Percentiles rank a stretch among this genome's conserved stretches.
These are phyloP conservation scores for Stenchaetothrips biformis DNA, from an alignment of 2,888 invertebrate species.

Conservation along the genomic window DNA sequence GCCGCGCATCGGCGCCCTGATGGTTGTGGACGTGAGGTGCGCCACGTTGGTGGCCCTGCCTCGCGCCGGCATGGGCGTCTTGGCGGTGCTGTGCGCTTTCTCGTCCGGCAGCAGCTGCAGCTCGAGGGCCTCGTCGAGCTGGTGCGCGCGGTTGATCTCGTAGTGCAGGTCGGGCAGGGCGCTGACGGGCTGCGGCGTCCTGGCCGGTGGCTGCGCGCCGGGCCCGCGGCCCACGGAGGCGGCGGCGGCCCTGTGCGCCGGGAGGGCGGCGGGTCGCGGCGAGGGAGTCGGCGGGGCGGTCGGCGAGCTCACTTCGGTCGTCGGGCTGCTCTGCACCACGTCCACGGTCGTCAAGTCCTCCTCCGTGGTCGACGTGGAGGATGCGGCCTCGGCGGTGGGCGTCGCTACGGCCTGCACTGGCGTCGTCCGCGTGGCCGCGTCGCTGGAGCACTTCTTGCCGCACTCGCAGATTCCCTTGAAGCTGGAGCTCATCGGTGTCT, in stretches of 20 bases:
- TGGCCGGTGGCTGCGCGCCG: not conserved
- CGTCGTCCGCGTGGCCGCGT: conserved; percentile 41
- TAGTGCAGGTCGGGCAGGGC: not conserved
- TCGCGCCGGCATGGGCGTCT: not conserved
- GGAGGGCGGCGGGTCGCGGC: not conserved
- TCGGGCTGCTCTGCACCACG: not conserved
- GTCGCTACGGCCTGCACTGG: not conserved
- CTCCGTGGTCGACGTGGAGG: too few relatives aligned
- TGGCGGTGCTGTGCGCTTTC: not conserved
- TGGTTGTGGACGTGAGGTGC: conserved; percentile 9
- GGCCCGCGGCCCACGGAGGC: not conserved
- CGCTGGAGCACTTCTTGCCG: conserved; percentile 51
- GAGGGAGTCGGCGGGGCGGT: not conserved
- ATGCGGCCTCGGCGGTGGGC: too few relatives aligned
- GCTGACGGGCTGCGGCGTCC: not conserved
- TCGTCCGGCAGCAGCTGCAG: conserved; percentile 14
- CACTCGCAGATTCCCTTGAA: conserved; percentile 51
- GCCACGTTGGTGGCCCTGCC: not conserved
- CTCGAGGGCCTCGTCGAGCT: not conserved
- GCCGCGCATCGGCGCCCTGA: not conserved
- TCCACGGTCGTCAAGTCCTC: too few relatives aligned
- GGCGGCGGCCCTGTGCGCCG: not conserved
- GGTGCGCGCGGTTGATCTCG: conserved; percentile 9
- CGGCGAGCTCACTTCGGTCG: not conserved
- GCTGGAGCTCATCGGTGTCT: conserved; percentile 46